Evolutionary conservation across 2,888 invertebrate species (phyloP).

Genomic region (Thyatira batis): DNA sequence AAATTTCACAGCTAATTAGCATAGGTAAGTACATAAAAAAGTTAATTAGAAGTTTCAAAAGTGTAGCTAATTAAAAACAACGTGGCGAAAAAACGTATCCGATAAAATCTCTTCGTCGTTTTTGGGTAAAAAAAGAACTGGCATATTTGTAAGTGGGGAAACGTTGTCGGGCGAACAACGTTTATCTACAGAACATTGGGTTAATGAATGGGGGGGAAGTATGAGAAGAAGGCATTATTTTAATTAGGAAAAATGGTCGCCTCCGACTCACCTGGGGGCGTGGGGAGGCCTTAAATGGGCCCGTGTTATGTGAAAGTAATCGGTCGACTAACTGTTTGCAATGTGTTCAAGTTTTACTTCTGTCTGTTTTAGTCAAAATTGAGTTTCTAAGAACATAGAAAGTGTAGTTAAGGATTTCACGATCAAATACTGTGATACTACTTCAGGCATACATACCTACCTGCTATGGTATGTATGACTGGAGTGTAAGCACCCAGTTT

Average conservation of each 20-base stretch:
- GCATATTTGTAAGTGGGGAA: conserved; percentile 66
- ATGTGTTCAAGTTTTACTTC: conserved; percentile 2
- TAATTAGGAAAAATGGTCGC: conserved; percentile 76
- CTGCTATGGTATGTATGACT: too few species aligned
- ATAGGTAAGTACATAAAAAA: conserved; percentile 5
- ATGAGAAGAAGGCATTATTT: conserved; percentile 77
- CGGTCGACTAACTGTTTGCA: background rate
- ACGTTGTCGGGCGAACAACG: conserved; percentile 66
- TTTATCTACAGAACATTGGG: conserved; percentile 78
- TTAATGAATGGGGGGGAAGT: conserved; percentile 77
- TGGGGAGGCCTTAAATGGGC: conserved; percentile 6
- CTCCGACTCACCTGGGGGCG: conserved; percentile 50
- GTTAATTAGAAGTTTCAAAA: conserved; percentile 51
- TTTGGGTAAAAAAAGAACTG: conserved; percentile 59
- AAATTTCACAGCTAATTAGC: background rate
- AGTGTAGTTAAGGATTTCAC: too few species aligned
- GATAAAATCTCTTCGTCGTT: conserved; percentile 34
- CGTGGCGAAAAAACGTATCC: conserved; percentile 47
- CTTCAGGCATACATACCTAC: too few species aligned
- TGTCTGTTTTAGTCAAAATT: conserved; percentile 6
- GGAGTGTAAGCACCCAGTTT: too few species aligned
- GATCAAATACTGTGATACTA: too few species aligned
- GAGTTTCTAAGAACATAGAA: background rate
- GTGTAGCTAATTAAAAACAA: conserved; percentile 56
- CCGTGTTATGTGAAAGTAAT: conserved; percentile 31